Percentiles rank a stretch among this genome's conserved stretches.
These are phyloP conservation scores for Cynopterus sphinx DNA, from an alignment of 2,797 vertebrate genomes.

Conservation along the genomic window DNA sequence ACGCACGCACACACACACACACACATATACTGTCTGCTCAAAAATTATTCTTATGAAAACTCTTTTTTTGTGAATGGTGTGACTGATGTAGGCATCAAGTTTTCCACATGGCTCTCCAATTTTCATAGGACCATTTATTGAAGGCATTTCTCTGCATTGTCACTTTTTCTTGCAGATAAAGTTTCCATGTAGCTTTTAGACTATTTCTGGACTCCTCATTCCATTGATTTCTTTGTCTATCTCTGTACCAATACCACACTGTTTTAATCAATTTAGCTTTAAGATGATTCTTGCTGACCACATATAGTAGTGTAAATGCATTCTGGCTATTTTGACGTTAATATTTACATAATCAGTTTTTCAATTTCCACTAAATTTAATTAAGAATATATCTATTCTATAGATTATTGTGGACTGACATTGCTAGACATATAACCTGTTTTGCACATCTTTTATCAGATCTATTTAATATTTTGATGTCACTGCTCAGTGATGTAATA, in stretches of 20 bases:
- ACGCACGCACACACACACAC: too few relatives aligned
- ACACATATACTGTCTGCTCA: neutral
- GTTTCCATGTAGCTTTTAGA: neutral
- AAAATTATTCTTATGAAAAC: neutral
- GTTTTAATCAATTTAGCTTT: neutral
- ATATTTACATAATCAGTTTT: neutral
- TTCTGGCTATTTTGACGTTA: neutral
- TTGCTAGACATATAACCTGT: neutral
- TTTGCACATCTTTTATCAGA: neutral
- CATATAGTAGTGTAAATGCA: neutral
- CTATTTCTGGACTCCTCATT: neutral
- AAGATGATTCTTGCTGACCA: neutral
- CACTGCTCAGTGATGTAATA: neutral
- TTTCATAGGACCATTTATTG: neutral
- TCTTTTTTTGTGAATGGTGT: neutral
- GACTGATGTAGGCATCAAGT: neutral
- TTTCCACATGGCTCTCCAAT: neutral
- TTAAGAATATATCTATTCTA: neutral
- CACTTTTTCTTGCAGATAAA: neutral
- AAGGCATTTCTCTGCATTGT: neutral
- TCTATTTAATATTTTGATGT: neutral
- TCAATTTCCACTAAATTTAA: neutral
- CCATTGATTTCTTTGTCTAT: neutral
- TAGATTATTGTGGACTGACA: neutral
- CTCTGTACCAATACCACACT: neutral